A percentile compares a stretch with the other conserved stretches of the same genome.
These are phyloP conservation scores for Steromphala cineraria DNA, from an alignment of 2,888 invertebrate species.

Conservation along the genomic window DNA sequence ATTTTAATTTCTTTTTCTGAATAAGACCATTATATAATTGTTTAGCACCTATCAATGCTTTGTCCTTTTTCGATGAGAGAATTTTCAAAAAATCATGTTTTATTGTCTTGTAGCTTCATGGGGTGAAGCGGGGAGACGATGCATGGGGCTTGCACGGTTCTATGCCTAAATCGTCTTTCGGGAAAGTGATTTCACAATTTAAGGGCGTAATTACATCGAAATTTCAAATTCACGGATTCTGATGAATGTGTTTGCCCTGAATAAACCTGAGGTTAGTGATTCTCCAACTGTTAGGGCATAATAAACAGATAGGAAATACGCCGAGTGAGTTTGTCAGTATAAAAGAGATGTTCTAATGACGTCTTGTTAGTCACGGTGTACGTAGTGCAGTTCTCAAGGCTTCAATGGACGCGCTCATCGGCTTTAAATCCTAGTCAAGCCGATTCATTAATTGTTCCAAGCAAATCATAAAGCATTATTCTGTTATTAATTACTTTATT, in stretches of 20 bases:
- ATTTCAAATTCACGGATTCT: not conserved
- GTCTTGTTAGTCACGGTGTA: not conserved
- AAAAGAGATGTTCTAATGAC: not conserved
- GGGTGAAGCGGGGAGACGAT: not conserved
- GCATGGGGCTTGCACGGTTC: not conserved
- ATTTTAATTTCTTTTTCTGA: not conserved
- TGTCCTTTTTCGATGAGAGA: not conserved
- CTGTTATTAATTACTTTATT: too few relatives aligned
- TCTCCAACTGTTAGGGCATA: not conserved
- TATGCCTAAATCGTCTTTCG: not conserved
- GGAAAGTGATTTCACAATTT: not conserved
- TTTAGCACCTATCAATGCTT: not conserved
- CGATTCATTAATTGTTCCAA: too few relatives aligned
- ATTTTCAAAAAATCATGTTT: not conserved
- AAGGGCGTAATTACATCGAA: not conserved
- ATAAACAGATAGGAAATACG: not conserved
- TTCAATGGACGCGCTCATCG: too few relatives aligned
- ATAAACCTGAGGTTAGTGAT: not conserved
- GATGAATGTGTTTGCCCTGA: not conserved
- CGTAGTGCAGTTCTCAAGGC: too few relatives aligned
- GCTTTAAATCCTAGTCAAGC: too few relatives aligned
- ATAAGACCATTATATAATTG: not conserved
- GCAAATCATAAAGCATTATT: too few relatives aligned
- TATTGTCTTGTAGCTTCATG: not conserved
- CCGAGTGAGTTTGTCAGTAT: not conserved